A percentile compares a stretch with the other conserved stretches of the same genome.
Conservation (phyloP, 2,113 vertebrate genomes). For the Gyps fulvus region DNA sequence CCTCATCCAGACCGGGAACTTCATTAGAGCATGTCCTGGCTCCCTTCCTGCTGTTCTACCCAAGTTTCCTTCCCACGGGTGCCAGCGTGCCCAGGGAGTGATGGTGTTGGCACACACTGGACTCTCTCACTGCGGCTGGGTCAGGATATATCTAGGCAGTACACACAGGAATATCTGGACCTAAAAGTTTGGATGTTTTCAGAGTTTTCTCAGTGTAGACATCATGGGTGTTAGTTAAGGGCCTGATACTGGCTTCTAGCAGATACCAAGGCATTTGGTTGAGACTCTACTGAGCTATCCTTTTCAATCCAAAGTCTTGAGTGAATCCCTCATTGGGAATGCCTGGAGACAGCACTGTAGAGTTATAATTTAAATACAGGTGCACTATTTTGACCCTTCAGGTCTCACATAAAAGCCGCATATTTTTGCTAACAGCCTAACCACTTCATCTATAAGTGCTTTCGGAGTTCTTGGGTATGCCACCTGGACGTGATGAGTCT, state of each 20-base stretch:
- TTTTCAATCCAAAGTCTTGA: neutral
- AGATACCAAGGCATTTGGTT: neutral
- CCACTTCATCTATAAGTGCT: neutral
- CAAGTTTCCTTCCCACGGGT: neutral
- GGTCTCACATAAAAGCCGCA: neutral
- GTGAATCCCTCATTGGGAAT: neutral
- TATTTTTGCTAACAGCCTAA: neutral
- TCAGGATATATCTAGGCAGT: neutral
- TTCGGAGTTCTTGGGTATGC: neutral
- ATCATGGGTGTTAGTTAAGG: neutral
- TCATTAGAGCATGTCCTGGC: too few relatives aligned
- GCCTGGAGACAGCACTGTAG: neutral
- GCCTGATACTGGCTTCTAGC: neutral
- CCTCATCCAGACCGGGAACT: neutral
- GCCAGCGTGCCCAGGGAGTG: neutral
- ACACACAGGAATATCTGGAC: neutral
- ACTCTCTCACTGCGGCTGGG: accelerated
- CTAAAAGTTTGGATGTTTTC: neutral
- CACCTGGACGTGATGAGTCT: neutral
- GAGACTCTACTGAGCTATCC: neutral
- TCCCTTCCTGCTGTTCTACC: neutral
- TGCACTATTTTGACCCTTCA: neutral
- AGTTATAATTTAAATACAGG: neutral
- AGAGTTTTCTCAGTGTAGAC: neutral
- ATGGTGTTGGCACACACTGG: neutral